These are phyloP conservation scores for Echiichthys vipera DNA, from an alignment of 2,797 vertebrate genomes.

Conservation along the genomic window DNA sequence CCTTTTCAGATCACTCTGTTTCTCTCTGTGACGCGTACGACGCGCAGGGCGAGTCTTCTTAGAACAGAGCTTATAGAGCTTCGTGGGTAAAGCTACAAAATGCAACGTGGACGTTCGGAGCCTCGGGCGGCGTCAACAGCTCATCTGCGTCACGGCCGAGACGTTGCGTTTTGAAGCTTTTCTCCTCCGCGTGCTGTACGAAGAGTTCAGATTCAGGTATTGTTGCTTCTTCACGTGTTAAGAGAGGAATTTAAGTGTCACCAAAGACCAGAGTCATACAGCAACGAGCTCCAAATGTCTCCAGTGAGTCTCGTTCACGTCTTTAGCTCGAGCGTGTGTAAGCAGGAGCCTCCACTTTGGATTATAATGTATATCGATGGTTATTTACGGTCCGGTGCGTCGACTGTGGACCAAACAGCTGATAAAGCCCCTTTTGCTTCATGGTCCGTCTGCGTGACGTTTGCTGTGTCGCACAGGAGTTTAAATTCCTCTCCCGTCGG, in stretches of 20 bases:
- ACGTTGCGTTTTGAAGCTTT: slow-evolving; percentile 20
- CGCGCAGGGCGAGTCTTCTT: neutral
- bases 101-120: neutral
- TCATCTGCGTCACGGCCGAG: neutral
- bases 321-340: neutral
- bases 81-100: slow-evolving; percentile 22
- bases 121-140: neutral
- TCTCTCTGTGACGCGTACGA: slow-evolving; percentile 10
- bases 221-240: slow-evolving; percentile 2
- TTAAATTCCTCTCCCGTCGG: slow-evolving; percentile 3
- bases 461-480: slow-evolving; percentile 17
- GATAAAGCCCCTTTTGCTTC: neutral
- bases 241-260: slow-evolving; percentile 34
- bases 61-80: too few relatives aligned
- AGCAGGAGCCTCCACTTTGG: slow-evolving; percentile 2
- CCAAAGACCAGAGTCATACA: slow-evolving; percentile 55
- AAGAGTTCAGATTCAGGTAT: slow-evolving; percentile 8
- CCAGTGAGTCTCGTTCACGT: neutral
- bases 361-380: neutral
- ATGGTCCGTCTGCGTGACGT: slow-evolving; percentile 2
- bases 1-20: neutral
- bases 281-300: neutral
- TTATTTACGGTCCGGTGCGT: slow-evolving; percentile 1
- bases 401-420: slow-evolving; percentile 38
- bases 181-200: neutral